Evolutionary conservation across 2,888 invertebrate species (phyloP), one percentile per base, ranked within the genome.

Genomic region (Candidula unifasciata): DNA sequence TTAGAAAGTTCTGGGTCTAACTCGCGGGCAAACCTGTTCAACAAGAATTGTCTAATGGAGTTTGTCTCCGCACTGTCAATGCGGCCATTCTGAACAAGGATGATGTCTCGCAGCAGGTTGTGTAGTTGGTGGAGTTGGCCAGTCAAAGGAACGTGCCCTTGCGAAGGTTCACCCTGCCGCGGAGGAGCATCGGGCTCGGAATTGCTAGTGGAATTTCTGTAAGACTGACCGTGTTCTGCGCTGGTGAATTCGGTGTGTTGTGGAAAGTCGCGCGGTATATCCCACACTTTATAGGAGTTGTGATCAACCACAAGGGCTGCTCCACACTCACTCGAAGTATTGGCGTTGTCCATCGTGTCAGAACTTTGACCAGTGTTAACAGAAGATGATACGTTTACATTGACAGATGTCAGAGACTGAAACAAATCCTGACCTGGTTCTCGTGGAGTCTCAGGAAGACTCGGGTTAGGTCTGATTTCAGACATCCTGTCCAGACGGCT

Each of bases 51-150:
- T 27, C 78, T 64, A 0, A 52, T 2, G 1, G 64, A 2, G 44
- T 18, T 79, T n/a, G n/a, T 13, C 0, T 79, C 68, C 16, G 5
- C 73, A 18, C 18, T 13, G 2, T 33, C 73, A 18, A 16, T n/a
- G 1, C 24, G 66, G 13, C 18, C 5, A 30, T 52, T 52, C 3
- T 66, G 79, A 24, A 44, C 78, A 8, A 8, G 66, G 10, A 79
- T 64, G 16, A 79, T 66, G 18, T 79, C 81, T 30, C 73, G 35
- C 10, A 82, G 27, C n/a, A 57, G 44, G 21, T 44, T 82, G 35
- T 60, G 60, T 10, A 82, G 60, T 13, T 82, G 73, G n/a, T 82
- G 80, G 3, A 71, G 54, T 2, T 30, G 44, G n/a, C 52, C 13
- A 27, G 80, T 30, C 2, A 24, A 21, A 3, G n/a, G 2, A 24